Base-by-base conservation (phyloP, 2,113 vertebrate species). In the Anolis sagrei region DNA sequence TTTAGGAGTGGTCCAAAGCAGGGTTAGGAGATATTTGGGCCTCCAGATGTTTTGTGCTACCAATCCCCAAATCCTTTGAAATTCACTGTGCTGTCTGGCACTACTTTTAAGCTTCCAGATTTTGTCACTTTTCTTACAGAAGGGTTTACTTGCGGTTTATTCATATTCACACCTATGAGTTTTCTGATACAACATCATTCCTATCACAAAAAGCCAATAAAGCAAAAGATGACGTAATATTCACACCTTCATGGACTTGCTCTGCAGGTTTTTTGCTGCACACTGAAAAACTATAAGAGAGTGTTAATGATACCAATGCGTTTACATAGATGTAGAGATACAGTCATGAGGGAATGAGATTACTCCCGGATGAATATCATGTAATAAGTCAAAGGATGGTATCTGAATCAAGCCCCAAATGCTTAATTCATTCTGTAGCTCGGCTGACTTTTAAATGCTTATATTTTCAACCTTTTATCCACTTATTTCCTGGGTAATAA, bases 1-100 rank as follows among this genome's bases (percentile, higher is more conserved):
- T 87, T 11, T 72, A 81, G 51, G 76, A 91, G 89, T 90, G 87
- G 62, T 84, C 82, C 81, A 29, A 88, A 69, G 58, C 70, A 29
- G 32, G 27, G 49, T 16, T 48, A 58, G 54, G 54, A 18, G 16
- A 58, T 18, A 58, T 58, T 58, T 58, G 54, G 54, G 3, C 54
- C 54, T n/a, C 16, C 51, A 76, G 49, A n/a, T 54, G n/a, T 29
- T 76, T 76, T 54, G n/a, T 29, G n/a, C 77, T 58, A 58, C 54
- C 14, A 14, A 16, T 58, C 54, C 54, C 54, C 14, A 58, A 58
- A 58, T 58, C 11, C 54, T 58, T 58, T 58, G 54, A 11, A 2
- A 58, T 58, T 58, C 4, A 39, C 39, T 66, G 21, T 27, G 21
- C 64, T 19, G 34, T 27, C 19, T 11, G n/a, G 34, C 58, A 27